Evolutionary conservation across 2,888 invertebrate genomes (phyloP).

Genomic region (Masnerella sp.): DNA sequence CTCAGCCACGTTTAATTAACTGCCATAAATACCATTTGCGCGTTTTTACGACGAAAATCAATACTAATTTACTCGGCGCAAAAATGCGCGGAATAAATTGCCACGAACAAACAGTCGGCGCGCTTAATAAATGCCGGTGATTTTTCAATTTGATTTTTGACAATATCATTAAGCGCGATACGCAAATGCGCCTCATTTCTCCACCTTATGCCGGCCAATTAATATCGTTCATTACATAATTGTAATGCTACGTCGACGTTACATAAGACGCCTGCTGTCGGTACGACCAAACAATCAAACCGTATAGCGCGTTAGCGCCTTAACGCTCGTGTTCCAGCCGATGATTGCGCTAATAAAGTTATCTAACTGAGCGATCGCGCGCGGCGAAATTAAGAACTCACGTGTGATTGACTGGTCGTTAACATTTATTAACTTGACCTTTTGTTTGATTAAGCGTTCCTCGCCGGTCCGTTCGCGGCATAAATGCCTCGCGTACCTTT

Average conservation of each 20-base stretch:
- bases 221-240: constrained; percentile 37
- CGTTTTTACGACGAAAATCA: constrained; percentile 20
- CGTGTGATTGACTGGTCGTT: constrained; percentile 44
- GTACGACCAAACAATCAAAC: constrained; percentile 24
- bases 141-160: constrained; percentile 38
- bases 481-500: constrained; percentile 28
- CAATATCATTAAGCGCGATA: constrained; percentile 28
- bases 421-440: constrained; percentile 53
- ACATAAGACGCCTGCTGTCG: constrained; percentile 1
- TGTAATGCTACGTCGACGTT: constrained; percentile 9
- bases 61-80: constrained; percentile 23
- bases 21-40: too few species aligned
- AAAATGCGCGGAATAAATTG: constrained; percentile 24
- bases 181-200: constrained; percentile 32
- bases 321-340: constrained; percentile 13
- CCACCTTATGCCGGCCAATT: constrained; percentile 27
- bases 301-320: constrained; percentile 17
- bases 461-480: neutral
- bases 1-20: too few species aligned
- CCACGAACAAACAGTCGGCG: constrained; percentile 16
- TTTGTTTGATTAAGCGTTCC: constrained; percentile 32
- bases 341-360: constrained; percentile 49
- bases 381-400: constrained; percentile 41
- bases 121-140: constrained; percentile 21
- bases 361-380: constrained; percentile 38